Base-by-base conservation (phyloP, 2,113 vertebrate species). In the Pao palembangensis region DNA sequence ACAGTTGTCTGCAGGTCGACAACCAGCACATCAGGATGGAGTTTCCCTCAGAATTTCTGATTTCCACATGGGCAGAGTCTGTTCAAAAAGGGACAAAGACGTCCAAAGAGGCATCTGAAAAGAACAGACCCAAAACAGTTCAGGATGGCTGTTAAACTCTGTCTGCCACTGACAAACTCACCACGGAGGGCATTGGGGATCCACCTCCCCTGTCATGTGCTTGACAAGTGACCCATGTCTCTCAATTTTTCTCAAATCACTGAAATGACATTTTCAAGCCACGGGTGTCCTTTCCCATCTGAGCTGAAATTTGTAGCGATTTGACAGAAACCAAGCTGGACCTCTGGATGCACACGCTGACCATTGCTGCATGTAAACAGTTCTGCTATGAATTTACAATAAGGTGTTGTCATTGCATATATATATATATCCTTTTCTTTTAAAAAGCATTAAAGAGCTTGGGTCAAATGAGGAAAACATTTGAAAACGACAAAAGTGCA, bases 221-320 rank as follows among this genome's bases (percentile, higher is more conserved):
- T 70, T 80, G 81, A 77, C 81, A 79, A 58, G 76, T 82, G 80
- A 82, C 73, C 75, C 73, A 16, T 51, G 71, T 66, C 59, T 61
- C 75, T 73, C 79, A 56, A 51, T 73, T 68, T 60, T 58, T 76
- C 74, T 51, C 68, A 60, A 62, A 73, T 75, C 65, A 58, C 72
- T 8, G 42, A 76, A 58, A 69, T 79, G 80, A 83, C 76, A 80
- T 70, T 75, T 75, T 83, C 75, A 79, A 71, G 19, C 51, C 70
- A 73, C 63, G 69, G 67, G 46, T 43, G 34, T 58, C 69, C 46
- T 62, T 19, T 58, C 48, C 50, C 38, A 76, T 73, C 77, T 68
- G 68, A 57, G 41, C 23, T 13, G 53, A 71, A 65, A 67, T 75
- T 78, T 56, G 41, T 54, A 77, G 46, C 21, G 28, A 57, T 71